A percentile compares a stretch with the other conserved stretches of the same genome.
These are phyloP conservation scores for Casuarius casuarius DNA, from an alignment of 2,113 vertebrate genomes.

Conservation along the genomic window DNA sequence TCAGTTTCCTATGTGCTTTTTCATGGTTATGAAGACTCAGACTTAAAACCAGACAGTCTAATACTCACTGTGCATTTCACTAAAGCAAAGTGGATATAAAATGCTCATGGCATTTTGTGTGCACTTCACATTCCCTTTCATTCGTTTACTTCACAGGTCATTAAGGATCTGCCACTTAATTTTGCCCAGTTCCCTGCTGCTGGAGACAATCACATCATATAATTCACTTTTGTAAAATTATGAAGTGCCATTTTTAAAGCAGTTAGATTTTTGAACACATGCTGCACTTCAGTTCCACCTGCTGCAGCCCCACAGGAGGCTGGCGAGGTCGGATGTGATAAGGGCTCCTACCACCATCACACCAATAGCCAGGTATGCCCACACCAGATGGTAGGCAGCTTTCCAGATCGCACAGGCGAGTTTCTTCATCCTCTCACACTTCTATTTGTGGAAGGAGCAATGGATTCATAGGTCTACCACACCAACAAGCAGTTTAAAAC, in stretches of 20 bases:
- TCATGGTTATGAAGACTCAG: neutral
- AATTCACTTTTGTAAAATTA: neutral
- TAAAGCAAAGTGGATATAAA: neutral
- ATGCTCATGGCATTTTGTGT: neutral
- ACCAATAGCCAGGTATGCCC: neutral
- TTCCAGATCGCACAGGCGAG: constrained; percentile 24
- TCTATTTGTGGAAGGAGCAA: neutral
- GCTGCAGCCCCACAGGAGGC: constrained; percentile 4
- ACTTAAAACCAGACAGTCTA: neutral
- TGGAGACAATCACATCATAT: neutral
- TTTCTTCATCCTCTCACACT: neutral
- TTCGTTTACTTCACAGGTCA: constrained; percentile 11
- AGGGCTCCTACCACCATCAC: neutral
- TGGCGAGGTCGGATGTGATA: neutral
- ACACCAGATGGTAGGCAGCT: constrained; percentile 23
- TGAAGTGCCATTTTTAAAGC: constrained; percentile 5
- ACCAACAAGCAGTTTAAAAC: neutral
- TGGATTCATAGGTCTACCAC: neutral
- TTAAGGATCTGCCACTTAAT: constrained; percentile 19
- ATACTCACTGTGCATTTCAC: neutral
- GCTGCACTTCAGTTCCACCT: neutral
- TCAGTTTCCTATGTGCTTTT: neutral
- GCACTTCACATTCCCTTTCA: neutral
- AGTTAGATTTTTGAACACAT: neutral
- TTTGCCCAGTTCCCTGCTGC: neutral